Evolutionary conservation across 1,140 invertebrate genomes (phyloP), one percentile per base, ranked within the genome.

Genomic region (Cydia fagiglandana): DNA sequence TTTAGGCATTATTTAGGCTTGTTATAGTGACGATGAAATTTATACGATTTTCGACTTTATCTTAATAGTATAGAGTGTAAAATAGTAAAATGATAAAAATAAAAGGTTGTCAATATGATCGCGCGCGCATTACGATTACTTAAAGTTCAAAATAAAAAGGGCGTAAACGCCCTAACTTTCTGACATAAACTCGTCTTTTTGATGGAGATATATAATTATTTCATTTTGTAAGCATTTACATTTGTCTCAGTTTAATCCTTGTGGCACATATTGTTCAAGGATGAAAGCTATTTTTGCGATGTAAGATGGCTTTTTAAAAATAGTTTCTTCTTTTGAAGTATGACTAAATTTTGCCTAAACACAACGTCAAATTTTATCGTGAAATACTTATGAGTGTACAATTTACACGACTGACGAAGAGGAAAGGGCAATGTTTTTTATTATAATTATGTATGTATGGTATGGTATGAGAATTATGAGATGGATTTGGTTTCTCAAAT

Each of bases 261-360:
- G 56, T 24, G 56, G 17, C 20, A 61, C 56, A 61, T 20, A 61
- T 61, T 61, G 56, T 24, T 61, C 56, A 61, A 61, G 56, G 56
- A 61, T 61, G 56, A 61, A 61, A 53, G 20, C 56, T 61, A 61
- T 61, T 24, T 2, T 24, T 61, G 56, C n/a, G 13, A 61, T 4
- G 20, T 50, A 53, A 53, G n/a, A 53, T 53, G 50, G 50, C 3
- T 53, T 17, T 7, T 4, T 4, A 15, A 47, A 47, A 13, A 47
- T 47, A 47, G 45, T 53, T 53, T n/a, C n/a, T n/a, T 53, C 50
- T 53, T 17, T 4, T 53, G 4, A n/a, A 38, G n/a, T 53, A 53
- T 53, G n/a, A n/a, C 0, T 53, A 17, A 17, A n/a, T 17, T 53
- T 12, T 47, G 13, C 45, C 4, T 45, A 45, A 2, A 34, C 45